Evolutionary conservation across 2,797 vertebrate genomes (phyloP), one percentile per base, ranked within the genome.

Genomic region (Sebastes trivittatus): DNA sequence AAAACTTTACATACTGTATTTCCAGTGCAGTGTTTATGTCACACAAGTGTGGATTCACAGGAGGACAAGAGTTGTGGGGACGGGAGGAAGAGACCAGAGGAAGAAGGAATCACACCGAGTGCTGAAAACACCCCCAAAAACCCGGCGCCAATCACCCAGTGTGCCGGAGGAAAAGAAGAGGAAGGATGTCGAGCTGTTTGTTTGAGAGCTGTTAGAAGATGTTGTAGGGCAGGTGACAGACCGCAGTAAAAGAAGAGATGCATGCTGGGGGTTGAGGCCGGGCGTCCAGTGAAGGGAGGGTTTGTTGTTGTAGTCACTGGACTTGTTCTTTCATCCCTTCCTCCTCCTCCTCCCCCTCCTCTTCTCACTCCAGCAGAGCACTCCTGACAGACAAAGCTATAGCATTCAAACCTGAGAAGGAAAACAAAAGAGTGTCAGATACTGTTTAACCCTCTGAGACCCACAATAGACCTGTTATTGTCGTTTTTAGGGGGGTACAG

Each of bases 1-100:
- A 85, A 94, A 95, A 95, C 93, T 95, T 94, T 94, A 95, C 94
- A 94, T 90, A 93, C 89, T 93, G 91, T 95, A 93, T 91, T 92
- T 93, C 88, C 91, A 95, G 92, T 92, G 94, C 84, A 93, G 90
- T 93, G 91, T 92, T 92, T 92, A 92, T 92, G 89, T 93, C 90
- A 94, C 87, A 93, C 90, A 87, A 61, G 88, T 90, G 89, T 75
- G 52, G 85, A 86, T 93, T 92, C 83, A 92, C 80, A 79, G 83
- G 73, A 88, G 85, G 80, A 89, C 86, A 81, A 80, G 69, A 74
- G 82, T 13, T 49, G 58, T 58, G 60, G 80, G 75, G 72, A 30
- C 1, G 16, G 70, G 64, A 60, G 68, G 52, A 62, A 27, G 77
- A 56, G 69, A 87, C 68, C 66, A 78, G 77, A 75, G 54, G 67